Conservation (phyloP, 2,113 vertebrate species). For the Azemiops feae region DNA sequence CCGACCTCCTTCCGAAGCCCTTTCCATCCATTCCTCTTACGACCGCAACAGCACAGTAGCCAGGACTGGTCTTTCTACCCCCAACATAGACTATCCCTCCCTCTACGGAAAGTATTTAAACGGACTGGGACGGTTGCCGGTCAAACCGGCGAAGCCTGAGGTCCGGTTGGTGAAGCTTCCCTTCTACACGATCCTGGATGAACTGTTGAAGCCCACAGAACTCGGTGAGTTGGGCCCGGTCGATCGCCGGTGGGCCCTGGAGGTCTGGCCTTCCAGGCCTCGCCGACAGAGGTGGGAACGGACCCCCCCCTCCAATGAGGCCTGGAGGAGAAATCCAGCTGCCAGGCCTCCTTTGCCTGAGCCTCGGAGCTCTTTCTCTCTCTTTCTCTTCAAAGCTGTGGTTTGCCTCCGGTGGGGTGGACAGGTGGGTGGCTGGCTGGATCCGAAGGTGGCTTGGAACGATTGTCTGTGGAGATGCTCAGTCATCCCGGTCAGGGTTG, state of each 20-base stretch:
- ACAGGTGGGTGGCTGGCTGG: neutral
- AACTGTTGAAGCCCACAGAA: constrained; percentile 90
- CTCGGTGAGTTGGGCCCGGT: constrained; percentile 76
- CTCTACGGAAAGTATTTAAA: constrained; percentile 93
- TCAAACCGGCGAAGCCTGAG: constrained; percentile 79
- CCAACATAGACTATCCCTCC: constrained; percentile 73
- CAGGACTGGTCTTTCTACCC: constrained; percentile 66
- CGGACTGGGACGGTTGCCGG: constrained; percentile 82
- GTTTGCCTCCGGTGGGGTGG: neutral
- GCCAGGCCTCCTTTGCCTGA: neutral
- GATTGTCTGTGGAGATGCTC: too few relatives aligned
- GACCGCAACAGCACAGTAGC: constrained; percentile 65
- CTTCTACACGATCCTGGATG: constrained; percentile 94
- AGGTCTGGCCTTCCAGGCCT: too few relatives aligned
- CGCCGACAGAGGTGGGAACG: neutral
- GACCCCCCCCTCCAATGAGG: neutral
- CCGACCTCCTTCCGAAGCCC: constrained; percentile 75
- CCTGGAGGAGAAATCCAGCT: neutral
- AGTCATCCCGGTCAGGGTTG: too few relatives aligned
- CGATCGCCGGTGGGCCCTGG: accelerated
- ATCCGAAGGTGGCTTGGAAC: neutral
- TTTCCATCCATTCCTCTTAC: constrained; percentile 76
- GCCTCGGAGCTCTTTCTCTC: neutral
- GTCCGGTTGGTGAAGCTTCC: constrained; percentile 90
- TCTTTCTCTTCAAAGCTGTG: neutral